Evolutionary conservation across 2,797 vertebrate genomes (phyloP).

Genomic region (Epinephelus malabaricus): DNA sequence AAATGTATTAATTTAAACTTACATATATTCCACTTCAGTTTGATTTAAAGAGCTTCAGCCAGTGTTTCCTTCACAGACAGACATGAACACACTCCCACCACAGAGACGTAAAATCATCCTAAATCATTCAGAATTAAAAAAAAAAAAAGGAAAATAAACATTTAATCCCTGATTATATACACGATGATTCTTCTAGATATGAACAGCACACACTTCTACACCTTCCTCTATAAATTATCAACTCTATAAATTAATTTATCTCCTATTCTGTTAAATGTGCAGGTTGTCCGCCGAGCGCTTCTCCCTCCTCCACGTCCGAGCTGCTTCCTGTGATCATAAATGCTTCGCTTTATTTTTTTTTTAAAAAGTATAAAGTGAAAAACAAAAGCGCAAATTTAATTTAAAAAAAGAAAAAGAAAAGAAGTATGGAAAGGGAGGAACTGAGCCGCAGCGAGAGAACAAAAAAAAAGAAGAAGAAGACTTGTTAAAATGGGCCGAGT

Average conservation of each 20-base stretch:
- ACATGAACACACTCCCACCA: slow-evolving; percentile 88
- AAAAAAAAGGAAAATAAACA: slow-evolving; percentile 15
- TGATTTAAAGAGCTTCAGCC: slow-evolving; percentile 86
- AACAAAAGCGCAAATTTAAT: slow-evolving; percentile 9
- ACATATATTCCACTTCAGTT: slow-evolving; percentile 63
- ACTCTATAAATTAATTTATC: slow-evolving; percentile 33
- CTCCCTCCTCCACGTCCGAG: background rate
- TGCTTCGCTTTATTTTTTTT: slow-evolving; percentile 31
- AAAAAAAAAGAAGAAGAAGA: background rate
- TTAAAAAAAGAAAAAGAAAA: background rate
- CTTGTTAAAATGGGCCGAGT: slow-evolving; percentile 32
- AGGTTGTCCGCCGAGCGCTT: background rate
- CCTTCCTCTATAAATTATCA: slow-evolving; percentile 63
- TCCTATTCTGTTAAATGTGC: slow-evolving; percentile 26
- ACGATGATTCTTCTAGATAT: slow-evolving; percentile 12
- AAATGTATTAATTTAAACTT: slow-evolving; percentile 68
- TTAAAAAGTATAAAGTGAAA: slow-evolving; percentile 9
- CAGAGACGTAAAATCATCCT: slow-evolving; percentile 61
- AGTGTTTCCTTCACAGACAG: slow-evolving; percentile 86
- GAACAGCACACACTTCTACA: slow-evolving; percentile 32
- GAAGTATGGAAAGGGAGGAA: background rate
- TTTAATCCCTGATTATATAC: slow-evolving; percentile 32
- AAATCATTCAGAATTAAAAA: slow-evolving; percentile 12
- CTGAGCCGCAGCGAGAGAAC: slow-evolving; percentile 15
- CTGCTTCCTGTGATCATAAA: slow-evolving; percentile 33